A percentile compares a stretch with the other conserved stretches of the same genome.
Conservation (phyloP, 2,797 vertebrate species). For the Poliocrania exsul region DNA sequence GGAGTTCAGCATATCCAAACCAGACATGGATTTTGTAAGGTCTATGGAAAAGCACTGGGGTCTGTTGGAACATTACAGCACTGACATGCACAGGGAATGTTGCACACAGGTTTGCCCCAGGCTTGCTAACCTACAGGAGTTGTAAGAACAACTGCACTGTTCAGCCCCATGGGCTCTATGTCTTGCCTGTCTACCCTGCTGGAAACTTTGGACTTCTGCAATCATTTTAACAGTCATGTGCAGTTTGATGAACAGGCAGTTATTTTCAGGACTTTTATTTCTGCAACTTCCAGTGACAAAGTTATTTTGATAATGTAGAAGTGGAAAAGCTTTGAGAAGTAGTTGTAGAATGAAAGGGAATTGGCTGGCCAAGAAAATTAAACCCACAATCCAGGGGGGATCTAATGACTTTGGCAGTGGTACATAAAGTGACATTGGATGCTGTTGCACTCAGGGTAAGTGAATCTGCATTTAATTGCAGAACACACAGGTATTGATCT, state of each 20-base stretch:
- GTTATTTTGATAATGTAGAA: neutral
- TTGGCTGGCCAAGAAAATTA: neutral
- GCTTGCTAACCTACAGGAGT: neutral
- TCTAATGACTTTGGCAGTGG: neutral
- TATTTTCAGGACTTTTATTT: neutral
- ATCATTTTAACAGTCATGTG: neutral
- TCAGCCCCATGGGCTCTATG: neutral
- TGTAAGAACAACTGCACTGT: neutral
- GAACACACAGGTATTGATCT: neutral
- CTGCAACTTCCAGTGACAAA: neutral
- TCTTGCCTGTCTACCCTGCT: neutral
- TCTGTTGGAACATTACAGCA: neutral
- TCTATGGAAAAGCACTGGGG: rapidly evolving
- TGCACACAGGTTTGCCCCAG: neutral
- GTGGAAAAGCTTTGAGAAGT: neutral
- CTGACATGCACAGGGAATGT: neutral
- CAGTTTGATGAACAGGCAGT: neutral
- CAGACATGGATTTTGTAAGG: neutral
- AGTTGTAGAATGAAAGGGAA: neutral
- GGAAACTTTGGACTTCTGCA: neutral
- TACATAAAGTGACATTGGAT: neutral
- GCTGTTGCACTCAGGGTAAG: neutral
- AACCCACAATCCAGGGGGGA: neutral
- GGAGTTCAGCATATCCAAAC: neutral
- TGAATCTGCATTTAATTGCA: neutral